phyloP scores from a whole-genome alignment of 2,797 vertebrate genomes.

The Linurgus olivaceus region DNA sequence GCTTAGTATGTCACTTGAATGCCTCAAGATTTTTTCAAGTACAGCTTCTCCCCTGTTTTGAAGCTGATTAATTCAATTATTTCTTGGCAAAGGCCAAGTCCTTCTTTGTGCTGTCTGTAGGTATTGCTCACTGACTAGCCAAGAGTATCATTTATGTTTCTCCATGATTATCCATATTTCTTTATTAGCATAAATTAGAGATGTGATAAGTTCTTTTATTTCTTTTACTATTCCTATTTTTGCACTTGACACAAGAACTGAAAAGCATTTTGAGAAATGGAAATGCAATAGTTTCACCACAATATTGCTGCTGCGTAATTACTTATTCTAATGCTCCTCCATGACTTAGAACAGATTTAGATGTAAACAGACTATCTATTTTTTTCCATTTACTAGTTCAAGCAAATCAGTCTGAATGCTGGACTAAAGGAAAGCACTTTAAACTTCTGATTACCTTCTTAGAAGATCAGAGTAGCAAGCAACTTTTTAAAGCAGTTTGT shows the following conservation, averaged over 20 bases:
- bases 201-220: background rate
- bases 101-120: background rate
- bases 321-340: background rate
- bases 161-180: background rate
- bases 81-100: background rate
- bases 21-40: background rate
- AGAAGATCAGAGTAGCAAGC: background rate
- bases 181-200: background rate
- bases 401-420: background rate
- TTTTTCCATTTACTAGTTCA: background rate
- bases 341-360: background rate
- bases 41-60: background rate
- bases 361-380: background rate
- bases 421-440: background rate
- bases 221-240: background rate
- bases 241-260: background rate
- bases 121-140: background rate
- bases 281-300: background rate
- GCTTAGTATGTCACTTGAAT: background rate
- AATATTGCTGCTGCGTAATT: background rate
- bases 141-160: background rate
- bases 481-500: background rate
- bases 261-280: conserved; percentile 3
- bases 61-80: background rate
- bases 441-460: background rate